These are phyloP conservation scores for Dascillus cervinus DNA, from an alignment of 2,888 invertebrate species.

Conservation along the genomic window DNA sequence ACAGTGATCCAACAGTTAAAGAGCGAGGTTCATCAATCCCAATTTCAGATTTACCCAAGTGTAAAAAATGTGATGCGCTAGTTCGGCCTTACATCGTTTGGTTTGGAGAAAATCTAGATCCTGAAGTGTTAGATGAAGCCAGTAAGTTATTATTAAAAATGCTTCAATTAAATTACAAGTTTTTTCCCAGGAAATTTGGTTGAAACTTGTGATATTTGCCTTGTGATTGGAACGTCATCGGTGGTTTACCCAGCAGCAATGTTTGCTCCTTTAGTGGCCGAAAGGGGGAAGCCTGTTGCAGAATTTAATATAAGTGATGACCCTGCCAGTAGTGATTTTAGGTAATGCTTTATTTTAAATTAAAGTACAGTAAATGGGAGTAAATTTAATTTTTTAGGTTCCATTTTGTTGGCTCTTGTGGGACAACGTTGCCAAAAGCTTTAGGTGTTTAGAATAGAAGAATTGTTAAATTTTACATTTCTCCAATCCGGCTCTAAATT, in stretches of 20 bases:
- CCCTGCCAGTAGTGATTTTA: constrained; percentile 29
- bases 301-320: constrained; percentile 54
- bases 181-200: constrained; percentile 54
- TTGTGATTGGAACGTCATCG: constrained; percentile 81
- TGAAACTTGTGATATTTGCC: constrained; percentile 64
- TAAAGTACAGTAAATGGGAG: neutral
- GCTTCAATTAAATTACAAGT: constrained; percentile 4
- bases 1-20: constrained; percentile 29
- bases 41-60: constrained; percentile 61
- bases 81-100: constrained; percentile 78
- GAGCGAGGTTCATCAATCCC: constrained; percentile 41
- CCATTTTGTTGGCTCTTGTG: constrained; percentile 37
- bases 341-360: constrained; percentile 14
- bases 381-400: constrained; percentile 23
- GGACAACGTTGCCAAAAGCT: constrained; percentile 35
- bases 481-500: too few relatives aligned
- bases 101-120: constrained; percentile 76
- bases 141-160: constrained; percentile 40
- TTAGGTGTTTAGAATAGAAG: constrained; percentile 26
- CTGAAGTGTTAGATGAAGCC: constrained; percentile 52
- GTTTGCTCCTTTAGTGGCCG: constrained; percentile 73
- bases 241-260: constrained; percentile 82
- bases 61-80: constrained; percentile 61
- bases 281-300: constrained; percentile 64
- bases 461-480: too few relatives aligned